Evolutionary conservation across 2,797 vertebrate species (phyloP).

Genomic region (Sebastes glaucus): DNA sequence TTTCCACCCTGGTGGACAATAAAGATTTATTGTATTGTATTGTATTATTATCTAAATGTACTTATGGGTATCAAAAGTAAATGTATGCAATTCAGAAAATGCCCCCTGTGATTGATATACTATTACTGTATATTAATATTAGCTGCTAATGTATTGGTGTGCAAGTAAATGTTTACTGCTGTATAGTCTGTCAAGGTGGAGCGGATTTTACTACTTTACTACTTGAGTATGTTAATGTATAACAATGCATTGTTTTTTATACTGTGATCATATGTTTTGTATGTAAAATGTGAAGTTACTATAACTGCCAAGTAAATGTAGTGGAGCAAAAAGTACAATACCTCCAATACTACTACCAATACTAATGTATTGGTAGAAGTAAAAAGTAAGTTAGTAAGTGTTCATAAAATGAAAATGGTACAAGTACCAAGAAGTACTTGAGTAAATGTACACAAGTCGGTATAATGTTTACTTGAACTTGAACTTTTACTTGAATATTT

Average conservation of each 20-base stretch:
- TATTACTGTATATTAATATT: neutral
- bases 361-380: too few relatives aligned
- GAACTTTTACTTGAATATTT: neutral
- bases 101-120: neutral
- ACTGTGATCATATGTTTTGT: neutral
- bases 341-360: too few relatives aligned
- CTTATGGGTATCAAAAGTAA: neutral
- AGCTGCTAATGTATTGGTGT: neutral
- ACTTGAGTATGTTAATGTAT: neutral
- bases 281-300: neutral
- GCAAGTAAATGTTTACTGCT: neutral
- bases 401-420: too few relatives aligned
- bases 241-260: neutral
- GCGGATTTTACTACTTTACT: neutral
- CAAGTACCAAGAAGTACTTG: too few relatives aligned
- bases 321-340: neutral
- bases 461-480: neutral
- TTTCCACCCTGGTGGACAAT: too few relatives aligned
- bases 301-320: neutral
- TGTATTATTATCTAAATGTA: neutral
- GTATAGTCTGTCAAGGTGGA: neutral
- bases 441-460: neutral
- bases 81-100: neutral
- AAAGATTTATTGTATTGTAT: too few relatives aligned
- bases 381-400: too few relatives aligned